Evolutionary conservation across 2,113 vertebrate species (phyloP).

Genomic region (Hiodon alosoides): DNA sequence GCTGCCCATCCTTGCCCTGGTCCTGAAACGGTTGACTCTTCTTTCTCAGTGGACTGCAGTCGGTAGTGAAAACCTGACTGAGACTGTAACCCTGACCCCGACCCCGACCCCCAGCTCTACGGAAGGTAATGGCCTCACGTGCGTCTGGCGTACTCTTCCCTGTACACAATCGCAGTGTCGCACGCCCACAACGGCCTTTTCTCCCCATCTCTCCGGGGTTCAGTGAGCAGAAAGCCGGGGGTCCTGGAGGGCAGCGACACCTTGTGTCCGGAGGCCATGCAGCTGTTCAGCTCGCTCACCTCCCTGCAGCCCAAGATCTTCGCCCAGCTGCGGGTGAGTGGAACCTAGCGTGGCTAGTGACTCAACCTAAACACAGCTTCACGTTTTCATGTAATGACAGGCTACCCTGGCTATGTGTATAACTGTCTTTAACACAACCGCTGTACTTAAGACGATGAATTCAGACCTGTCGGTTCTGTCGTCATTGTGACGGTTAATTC

Average conservation of each 20-base stretch:
- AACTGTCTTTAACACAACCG: neutral
- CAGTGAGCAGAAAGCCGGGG: slow-evolving; percentile 23
- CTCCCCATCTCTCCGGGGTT: neutral
- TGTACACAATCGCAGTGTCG: too few relatives aligned
- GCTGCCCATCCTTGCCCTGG: neutral
- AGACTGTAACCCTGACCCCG: slow-evolving; percentile 73
- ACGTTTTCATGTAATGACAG: neutral
- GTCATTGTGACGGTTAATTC: too few relatives aligned
- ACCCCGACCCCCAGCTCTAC: slow-evolving; percentile 56
- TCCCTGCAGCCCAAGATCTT: slow-evolving; percentile 74
- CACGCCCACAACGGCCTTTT: neutral
- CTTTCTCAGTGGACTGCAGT: slow-evolving; percentile 69
- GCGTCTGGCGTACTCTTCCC: neutral
- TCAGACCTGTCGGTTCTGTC: too few relatives aligned
- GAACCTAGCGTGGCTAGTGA: neutral
- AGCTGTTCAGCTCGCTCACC: slow-evolving; percentile 64
- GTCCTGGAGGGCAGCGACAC: slow-evolving; percentile 37
- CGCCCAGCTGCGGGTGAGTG: slow-evolving; percentile 69
- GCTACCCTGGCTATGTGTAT: neutral
- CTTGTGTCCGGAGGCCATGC: slow-evolving; percentile 57
- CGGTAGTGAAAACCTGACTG: slow-evolving; percentile 63
- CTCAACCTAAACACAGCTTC: neutral
- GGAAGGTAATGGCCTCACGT: slow-evolving; percentile 57
- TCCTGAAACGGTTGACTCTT: slow-evolving; percentile 32
- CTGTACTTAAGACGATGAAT: too few relatives aligned